phyloP scores from a whole-genome alignment of 2,113 vertebrate genomes.

The Leptodactylus fuscus region DNA sequence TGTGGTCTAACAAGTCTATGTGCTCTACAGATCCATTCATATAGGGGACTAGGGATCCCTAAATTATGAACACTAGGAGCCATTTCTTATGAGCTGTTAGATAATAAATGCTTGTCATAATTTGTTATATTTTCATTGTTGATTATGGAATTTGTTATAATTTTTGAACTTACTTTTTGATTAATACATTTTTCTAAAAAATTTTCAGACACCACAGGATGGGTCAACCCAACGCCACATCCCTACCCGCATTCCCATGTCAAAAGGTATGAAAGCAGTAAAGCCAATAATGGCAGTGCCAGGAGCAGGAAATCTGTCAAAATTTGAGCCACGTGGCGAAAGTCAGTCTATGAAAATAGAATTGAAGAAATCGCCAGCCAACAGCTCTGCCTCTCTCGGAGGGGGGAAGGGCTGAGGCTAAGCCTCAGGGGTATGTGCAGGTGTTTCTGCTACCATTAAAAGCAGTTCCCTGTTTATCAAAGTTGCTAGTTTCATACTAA shows the following conservation, averaged over 20 bases:
- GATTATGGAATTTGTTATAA: too few relatives aligned
- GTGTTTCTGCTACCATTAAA: conserved; percentile 71
- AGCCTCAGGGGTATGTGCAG: conserved; percentile 78
- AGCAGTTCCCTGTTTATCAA: conserved; percentile 64
- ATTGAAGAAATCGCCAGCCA: conserved; percentile 88
- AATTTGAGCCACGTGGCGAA: conserved; percentile 88
- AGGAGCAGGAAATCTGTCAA: conserved; percentile 85
- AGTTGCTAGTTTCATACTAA: conserved; percentile 70
- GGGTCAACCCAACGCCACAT: conserved; percentile 81
- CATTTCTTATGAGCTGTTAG: background rate
- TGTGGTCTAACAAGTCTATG: too few relatives aligned
- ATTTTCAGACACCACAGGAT: conserved; percentile 82
- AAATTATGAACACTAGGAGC: too few relatives aligned
- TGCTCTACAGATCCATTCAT: too few relatives aligned
- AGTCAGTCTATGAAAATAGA: conserved; percentile 95
- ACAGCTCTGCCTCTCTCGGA: conserved; percentile 76
- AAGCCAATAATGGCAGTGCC: conserved; percentile 85
- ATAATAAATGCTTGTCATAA: background rate
- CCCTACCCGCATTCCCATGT: conserved; percentile 91
- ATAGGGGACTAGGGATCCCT: too few relatives aligned
- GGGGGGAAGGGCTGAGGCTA: conserved; percentile 87
- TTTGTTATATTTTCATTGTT: background rate
- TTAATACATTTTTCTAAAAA: conserved; percentile 52
- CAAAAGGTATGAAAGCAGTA: conserved; percentile 92
- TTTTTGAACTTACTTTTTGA: background rate